Percentiles rank a stretch among this genome's conserved stretches.
These are phyloP conservation scores for Steinernema feltiae DNA, from an alignment of 1,140 invertebrate genomes.

Conservation along the genomic window DNA sequence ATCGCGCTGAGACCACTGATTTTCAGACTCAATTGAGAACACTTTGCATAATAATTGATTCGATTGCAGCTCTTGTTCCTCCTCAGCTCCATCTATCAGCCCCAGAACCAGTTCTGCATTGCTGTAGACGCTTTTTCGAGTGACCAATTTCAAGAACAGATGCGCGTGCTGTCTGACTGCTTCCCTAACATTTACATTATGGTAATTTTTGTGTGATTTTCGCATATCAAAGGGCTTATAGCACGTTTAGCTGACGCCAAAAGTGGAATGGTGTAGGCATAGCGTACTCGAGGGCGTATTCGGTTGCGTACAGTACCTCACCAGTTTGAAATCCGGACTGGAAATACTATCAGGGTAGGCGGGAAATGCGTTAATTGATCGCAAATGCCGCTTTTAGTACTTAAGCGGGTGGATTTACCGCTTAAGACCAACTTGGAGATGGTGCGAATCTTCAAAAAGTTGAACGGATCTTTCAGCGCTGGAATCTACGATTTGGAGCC, in stretches of 20 bases:
- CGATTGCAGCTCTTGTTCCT: conserved; percentile 24
- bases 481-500: conserved; percentile 11
- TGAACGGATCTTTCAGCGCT: conserved; percentile 22
- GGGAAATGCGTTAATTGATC: neutral
- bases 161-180: conserved; percentile 17
- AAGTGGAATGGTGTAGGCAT: conserved; percentile 14
- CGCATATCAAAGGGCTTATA: neutral
- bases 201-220: neutral
- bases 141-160: conserved; percentile 10
- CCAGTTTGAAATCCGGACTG: conserved; percentile 9
- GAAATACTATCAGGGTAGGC: conserved; percentile 22
- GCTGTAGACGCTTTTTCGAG: conserved; percentile 29
- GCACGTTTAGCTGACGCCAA: neutral
- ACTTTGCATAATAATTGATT: no score
- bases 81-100: conserved; percentile 31
- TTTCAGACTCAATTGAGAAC: no score
- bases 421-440: conserved; percentile 27
- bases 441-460: no score
- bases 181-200: conserved; percentile 35
- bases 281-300: conserved; percentile 1
- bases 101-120: conserved; percentile 37
- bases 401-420: conserved; percentile 15
- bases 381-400: conserved; percentile 19
- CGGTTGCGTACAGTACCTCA: no score
- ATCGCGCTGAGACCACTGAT: no score